Percentiles rank a stretch among this genome's conserved stretches.
Conservation (phyloP, 2,888 invertebrate species). For the Lysandra bellargus region DNA sequence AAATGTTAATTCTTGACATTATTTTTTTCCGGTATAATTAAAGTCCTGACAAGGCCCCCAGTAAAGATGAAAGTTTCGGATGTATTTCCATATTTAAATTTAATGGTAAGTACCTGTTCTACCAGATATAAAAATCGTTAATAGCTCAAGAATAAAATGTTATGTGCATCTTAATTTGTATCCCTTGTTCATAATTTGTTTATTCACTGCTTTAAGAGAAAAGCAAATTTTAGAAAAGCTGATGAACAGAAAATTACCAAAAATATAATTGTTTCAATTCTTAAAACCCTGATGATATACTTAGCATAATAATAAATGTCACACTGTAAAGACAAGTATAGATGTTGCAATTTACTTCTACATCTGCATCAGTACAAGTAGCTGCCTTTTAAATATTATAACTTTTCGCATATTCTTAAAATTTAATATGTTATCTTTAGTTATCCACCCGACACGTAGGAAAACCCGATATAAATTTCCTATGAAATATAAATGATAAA, state of each 20-base stretch:
- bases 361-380: too few species aligned
- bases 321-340: neutral
- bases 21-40: constrained; percentile 4
- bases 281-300: too few species aligned
- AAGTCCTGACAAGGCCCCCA: neutral
- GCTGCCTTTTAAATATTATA: neutral
- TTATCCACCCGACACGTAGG: neutral
- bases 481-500: neutral
- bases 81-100: constrained; percentile 18
- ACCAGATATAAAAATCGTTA: neutral
- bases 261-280: too few species aligned
- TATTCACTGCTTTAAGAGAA: too few species aligned
- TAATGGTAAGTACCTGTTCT: neutral
- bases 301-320: too few species aligned
- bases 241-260: neutral
- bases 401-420: neutral
- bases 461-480: neutral
- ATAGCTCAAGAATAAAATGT: neutral
- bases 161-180: neutral
- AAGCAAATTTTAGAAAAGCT: too few species aligned
- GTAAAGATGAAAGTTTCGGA: constrained; percentile 15
- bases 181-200: neutral
- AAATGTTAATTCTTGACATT: constrained; percentile 15
- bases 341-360: neutral
- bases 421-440: neutral